Evolutionary conservation across 2,113 vertebrate genomes (phyloP), one percentile per base, ranked within the genome.

Genomic region (Pseudorasbora parva): DNA sequence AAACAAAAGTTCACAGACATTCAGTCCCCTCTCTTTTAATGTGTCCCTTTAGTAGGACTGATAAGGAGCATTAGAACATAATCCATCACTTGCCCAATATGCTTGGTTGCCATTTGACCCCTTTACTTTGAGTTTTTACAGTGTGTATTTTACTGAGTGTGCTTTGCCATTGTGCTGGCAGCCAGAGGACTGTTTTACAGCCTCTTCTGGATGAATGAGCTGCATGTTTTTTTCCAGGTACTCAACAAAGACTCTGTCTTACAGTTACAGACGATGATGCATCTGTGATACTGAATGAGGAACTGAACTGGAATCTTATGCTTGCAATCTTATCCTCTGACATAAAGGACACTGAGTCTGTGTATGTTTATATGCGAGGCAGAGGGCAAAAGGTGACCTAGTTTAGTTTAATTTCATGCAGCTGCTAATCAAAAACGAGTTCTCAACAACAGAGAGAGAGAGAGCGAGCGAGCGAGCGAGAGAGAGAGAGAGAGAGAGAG

Each of bases 361-460:
- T 23, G 5, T 59, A 66, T 77, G 27, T 75, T 62, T 69, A 68
- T 59, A 27, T 73, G 9, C 3, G 37, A 79, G 57, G 30, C 30
- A 80, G 66, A 15, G 37, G 33, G 73, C 27, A 56, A 19, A 56
- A 33, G 30, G 54, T 41, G 54, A 27, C 41, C 33, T 78, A 51
- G 33, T 37, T 43, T 45, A 73, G 57, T 84, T 33, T 69, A 43
- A 84, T 64, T 59, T 81, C 49, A 54, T 37, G 78, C 78, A 71
- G 60, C 86, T 86, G 84, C 81, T 87, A 68, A 88, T 88, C 85
- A 85, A 54, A 85, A 82, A 45, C 8, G 62, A 8, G 82, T 87
- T 87, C 88, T 82, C 86, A 86, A 57, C 19, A 68, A 45, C 54
- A 56, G 21, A 33, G 33, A 33, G 59, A 30, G 57, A n/a, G 60